phyloP scores from a whole-genome alignment of 1,140 invertebrate species.

The Platorchestia sp. region DNA sequence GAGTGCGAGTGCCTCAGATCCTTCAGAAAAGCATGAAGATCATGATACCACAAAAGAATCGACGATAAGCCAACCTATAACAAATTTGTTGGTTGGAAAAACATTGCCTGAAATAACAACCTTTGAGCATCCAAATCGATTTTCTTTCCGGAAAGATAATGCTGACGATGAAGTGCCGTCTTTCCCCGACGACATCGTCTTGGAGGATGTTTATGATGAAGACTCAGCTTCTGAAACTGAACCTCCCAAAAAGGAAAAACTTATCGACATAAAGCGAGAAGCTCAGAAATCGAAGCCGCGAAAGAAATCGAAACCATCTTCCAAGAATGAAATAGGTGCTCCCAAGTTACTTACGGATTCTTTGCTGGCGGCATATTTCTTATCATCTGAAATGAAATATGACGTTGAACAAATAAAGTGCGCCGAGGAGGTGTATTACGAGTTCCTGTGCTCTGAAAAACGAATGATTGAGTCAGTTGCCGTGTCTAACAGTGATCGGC shows the following conservation, averaged over 20 bases:
- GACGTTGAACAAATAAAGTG: constrained; percentile 62
- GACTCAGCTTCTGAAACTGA: background rate
- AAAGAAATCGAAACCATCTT: constrained; percentile 46
- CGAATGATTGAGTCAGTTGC: background rate
- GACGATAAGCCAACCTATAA: background rate
- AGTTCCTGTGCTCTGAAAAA: background rate
- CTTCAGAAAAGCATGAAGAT: constrained; percentile 65
- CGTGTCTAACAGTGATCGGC: too few relatives aligned
- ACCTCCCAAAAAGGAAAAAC: background rate
- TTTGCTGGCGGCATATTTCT: constrained; percentile 64
- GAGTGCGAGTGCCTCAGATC: constrained; percentile 61
- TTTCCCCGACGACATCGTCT: constrained; percentile 22
- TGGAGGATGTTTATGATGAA: constrained; percentile 39
- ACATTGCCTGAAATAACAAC: background rate
- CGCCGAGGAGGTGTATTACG: constrained; percentile 41
- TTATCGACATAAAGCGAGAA: background rate
- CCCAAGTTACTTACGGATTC: constrained; percentile 60
- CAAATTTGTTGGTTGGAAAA: background rate
- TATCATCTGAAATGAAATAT: constrained; percentile 65
- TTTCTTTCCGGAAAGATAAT: background rate
- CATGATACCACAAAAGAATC: constrained; percentile 49
- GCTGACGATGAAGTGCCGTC: background rate
- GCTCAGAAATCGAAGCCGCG: background rate
- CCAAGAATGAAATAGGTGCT: constrained; percentile 58
- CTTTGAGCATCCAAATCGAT: constrained; percentile 24